These are phyloP conservation scores for Galaxea fascicularis DNA, from an alignment of 92 coral and sea anemone species.

Conservation along the genomic window DNA sequence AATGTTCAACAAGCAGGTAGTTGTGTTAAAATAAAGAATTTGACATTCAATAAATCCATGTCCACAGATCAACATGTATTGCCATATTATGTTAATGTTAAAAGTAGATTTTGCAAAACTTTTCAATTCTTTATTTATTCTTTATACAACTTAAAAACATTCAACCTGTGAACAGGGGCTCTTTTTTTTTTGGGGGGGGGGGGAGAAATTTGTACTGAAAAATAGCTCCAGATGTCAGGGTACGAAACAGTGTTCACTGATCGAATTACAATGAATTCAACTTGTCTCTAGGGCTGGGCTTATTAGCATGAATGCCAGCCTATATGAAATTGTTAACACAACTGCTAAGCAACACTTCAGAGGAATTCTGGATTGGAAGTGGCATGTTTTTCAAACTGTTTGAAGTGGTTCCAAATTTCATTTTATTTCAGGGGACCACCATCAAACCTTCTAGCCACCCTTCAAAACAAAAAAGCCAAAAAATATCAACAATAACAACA, in stretches of 20 bases:
- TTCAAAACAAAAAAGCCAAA: constrained; percentile 1
- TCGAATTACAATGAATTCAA: not conserved
- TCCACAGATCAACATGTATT: constrained; percentile 10
- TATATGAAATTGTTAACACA: constrained; percentile 37
- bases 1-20: constrained; percentile 7
- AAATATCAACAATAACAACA: constrained; percentile 9
- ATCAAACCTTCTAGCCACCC: constrained; percentile 36
- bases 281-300: constrained; percentile 10
- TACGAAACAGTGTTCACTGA: not conserved
- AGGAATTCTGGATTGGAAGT: not conserved
- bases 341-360: constrained; percentile 42
- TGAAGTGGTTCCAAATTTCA: constrained; percentile 25
- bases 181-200: not conserved
- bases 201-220: not conserved
- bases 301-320: constrained; percentile 43
- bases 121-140: not conserved
- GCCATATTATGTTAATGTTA: not conserved
- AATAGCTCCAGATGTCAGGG: not conserved
- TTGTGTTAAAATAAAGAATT: constrained; percentile 41
- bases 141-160: not conserved
- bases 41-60: constrained; percentile 41
- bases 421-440: constrained; percentile 43
- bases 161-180: not conserved
- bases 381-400: not conserved
- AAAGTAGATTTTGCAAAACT: not conserved